Evolutionary conservation across 2,888 invertebrate genomes (phyloP), one percentile per base, ranked within the genome.

Genomic region (Polydrusus tereticollis): DNA sequence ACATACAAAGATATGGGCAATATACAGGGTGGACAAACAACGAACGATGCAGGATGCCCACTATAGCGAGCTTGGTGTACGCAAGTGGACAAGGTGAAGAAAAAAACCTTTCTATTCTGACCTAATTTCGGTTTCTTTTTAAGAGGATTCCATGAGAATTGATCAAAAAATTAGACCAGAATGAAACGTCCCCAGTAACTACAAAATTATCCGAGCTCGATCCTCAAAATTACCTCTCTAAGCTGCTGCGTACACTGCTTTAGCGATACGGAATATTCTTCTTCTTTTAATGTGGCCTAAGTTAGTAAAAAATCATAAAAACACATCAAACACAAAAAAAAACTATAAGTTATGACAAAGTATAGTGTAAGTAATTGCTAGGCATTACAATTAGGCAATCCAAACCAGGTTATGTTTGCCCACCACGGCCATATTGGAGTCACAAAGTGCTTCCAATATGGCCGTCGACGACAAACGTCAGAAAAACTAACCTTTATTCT

Each of bases 221-320:
- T 12, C 20, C 18, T 64, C 57, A 41, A 63, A 74, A 79, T 92
- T 94, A 97, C 97, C 96, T 97, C 96, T 92, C 94, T 94, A 82
- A 97, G 91, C 87, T 94, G 93, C 87, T 92, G 91, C 87, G 93
- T 93, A 88, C 96, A 90, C 84, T 92, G 89, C 90, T 96, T 95
- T 85, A 96, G 94, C 88, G 95, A 95, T 86, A 91, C 91, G 86
- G 95, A 94, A 89, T 93, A 96, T 81, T 94, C 92, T 88, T 97
- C 97, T 89, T 98, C 97, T 87, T 96, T 94, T 89, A 96, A 93
- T 85, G 96, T 95, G 83, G 97, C 96, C 96, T 97, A 89, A 85
- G 80, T 82, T 83, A 82, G 81, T 82, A 77, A 84, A 78, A 80
- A 83, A 74, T 72, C 45, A 64, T 75, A 75, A 60, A 52, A 59